Conservation (phyloP, 2,113 vertebrate genomes). For the Amblyopsis rosae region DNA sequence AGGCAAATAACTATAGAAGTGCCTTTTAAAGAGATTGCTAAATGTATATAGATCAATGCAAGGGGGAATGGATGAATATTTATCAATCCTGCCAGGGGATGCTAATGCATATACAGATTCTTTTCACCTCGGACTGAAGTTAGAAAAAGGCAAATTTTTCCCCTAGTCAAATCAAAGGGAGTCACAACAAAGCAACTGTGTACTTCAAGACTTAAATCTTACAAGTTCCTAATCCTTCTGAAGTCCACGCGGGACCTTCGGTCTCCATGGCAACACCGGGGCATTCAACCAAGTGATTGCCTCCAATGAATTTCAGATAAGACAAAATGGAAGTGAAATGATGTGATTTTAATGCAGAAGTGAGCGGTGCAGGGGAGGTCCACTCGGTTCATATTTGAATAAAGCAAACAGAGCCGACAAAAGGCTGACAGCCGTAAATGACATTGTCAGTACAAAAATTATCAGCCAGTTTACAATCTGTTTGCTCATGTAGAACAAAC, state of each 20-base stretch:
- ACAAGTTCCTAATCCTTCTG: constrained; percentile 98
- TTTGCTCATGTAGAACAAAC: constrained; percentile 99
- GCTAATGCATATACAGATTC: constrained; percentile 72
- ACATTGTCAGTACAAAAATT: constrained; percentile 99
- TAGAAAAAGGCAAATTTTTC: constrained; percentile 77
- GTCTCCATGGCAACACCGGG: constrained; percentile 98
- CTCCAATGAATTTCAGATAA: constrained; percentile 99
- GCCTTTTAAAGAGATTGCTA: constrained; percentile 70
- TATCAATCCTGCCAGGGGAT: constrained; percentile 62
- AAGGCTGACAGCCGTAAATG: constrained; percentile 99
- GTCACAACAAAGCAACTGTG: constrained; percentile 84
- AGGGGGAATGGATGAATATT: constrained; percentile 67
- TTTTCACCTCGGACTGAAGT: constrained; percentile 76
- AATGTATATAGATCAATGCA: constrained; percentile 66
- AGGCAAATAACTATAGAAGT: constrained; percentile 61
- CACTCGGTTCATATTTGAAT: constrained; percentile 99
- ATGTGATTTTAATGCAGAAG: constrained; percentile 99
- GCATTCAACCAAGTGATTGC: constrained; percentile 99
- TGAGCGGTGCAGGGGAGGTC: constrained; percentile 97
- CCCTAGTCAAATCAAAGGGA: constrained; percentile 82
- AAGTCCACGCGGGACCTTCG: constrained; percentile 97
- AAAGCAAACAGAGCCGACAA: constrained; percentile 99
- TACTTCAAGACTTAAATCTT: constrained; percentile 98
- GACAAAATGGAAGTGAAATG: constrained; percentile 99
- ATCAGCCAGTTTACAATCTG: constrained; percentile 99